Conservation (phyloP, 2,797 vertebrate genomes). For the Euphonia xanthogaster region DNA sequence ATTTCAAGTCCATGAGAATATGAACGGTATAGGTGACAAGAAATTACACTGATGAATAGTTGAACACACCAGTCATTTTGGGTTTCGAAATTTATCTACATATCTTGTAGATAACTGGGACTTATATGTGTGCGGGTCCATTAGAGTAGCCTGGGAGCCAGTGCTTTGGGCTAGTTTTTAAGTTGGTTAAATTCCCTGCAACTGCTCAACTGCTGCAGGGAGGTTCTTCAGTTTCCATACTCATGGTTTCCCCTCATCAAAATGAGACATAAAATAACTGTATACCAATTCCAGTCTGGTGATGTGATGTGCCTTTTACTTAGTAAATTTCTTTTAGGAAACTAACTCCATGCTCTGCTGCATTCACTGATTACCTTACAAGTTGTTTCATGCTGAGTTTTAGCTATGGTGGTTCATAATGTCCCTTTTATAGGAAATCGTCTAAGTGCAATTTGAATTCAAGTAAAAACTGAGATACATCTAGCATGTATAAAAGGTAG, state of each 20-base stretch:
- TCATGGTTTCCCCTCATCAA: neutral
- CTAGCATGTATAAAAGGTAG: neutral
- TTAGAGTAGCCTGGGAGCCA: neutral
- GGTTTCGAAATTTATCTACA: neutral
- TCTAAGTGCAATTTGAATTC: neutral
- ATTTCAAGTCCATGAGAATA: neutral
- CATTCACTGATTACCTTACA: fast-evolving
- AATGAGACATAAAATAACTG: fast-evolving
- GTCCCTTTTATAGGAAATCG: neutral
- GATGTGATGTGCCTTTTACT: neutral
- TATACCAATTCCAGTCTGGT: neutral
- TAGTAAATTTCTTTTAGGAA: neutral
- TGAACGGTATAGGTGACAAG: neutral
- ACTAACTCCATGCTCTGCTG: neutral
- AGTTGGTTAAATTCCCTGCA: neutral
- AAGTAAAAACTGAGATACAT: neutral
- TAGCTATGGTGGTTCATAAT: neutral
- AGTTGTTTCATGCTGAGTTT: neutral
- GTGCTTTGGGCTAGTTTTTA: neutral
- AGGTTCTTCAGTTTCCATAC: neutral
- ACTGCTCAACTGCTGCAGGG: neutral
- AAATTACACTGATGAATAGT: neutral
- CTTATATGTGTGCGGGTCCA: neutral
- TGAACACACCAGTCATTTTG: neutral
- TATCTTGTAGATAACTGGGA: neutral